Percentiles rank a stretch among this genome's conserved stretches.
Evolutionary conservation across 2,113 vertebrate genomes (phyloP).

Genomic region (Dasyornis broadbenti): DNA sequence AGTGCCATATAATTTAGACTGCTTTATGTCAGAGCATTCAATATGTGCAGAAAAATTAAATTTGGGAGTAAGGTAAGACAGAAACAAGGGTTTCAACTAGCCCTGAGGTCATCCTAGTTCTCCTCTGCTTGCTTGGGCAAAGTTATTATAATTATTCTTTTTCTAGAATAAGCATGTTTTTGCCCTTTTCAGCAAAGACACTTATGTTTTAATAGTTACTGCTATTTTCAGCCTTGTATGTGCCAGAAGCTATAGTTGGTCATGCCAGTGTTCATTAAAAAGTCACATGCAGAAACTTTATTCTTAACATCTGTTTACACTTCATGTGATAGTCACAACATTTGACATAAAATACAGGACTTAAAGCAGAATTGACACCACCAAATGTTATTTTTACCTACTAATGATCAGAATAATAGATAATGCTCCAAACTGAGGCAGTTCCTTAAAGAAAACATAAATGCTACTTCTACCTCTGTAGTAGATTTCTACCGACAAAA

Average conservation of each 20-base stretch:
- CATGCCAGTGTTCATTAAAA: neutral
- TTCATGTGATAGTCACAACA: neutral
- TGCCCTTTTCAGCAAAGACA: slow-evolving; percentile 9
- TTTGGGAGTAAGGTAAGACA: slow-evolving; percentile 38
- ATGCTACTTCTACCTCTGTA: neutral
- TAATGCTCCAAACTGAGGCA: neutral
- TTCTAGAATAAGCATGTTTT: slow-evolving; percentile 46
- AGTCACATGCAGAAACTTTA: neutral
- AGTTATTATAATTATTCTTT: slow-evolving; percentile 34
- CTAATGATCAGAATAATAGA: neutral
- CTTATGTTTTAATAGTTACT: slow-evolving; percentile 19
- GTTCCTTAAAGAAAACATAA: neutral
- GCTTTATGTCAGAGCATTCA: neutral
- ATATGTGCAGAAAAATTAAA: slow-evolving; percentile 47
- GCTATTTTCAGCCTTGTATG: neutral
- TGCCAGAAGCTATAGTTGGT: neutral
- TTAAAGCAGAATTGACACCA: neutral
- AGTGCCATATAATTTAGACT: slow-evolving; percentile 22
- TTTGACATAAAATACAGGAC: neutral
- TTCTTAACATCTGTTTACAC: neutral
- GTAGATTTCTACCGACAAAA: neutral
- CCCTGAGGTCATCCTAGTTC: slow-evolving; percentile 42
- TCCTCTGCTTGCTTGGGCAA: neutral
- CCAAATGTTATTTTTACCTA: neutral
- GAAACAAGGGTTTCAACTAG: slow-evolving; percentile 38